A percentile compares a stretch with the other conserved stretches of the same genome.
phyloP scores from a whole-genome alignment of 1,140 invertebrate species.

The Diorhabda sublineata region DNA sequence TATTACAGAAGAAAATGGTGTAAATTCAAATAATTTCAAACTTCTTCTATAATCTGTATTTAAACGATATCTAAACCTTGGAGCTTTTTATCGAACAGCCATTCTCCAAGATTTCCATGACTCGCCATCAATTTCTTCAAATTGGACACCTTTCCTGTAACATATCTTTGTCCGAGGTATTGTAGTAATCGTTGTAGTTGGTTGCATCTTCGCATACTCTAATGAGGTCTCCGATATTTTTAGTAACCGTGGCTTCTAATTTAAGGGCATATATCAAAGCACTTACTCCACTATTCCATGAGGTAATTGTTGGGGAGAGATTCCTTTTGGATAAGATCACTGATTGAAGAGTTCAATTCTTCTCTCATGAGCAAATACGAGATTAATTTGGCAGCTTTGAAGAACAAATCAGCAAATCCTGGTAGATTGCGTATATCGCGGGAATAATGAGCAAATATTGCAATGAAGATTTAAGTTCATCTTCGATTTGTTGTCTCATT shows the following conservation, averaged over 20 bases:
- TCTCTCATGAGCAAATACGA: slow-evolving; percentile 88
- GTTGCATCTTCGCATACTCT: too few species aligned
- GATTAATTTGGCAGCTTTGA: slow-evolving; percentile 81
- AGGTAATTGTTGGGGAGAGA: too few species aligned
- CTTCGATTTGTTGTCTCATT: slow-evolving; percentile 68
- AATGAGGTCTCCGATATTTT: too few species aligned
- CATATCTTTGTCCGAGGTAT: slow-evolving; percentile 76
- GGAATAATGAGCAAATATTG: slow-evolving; percentile 83
- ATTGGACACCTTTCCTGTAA: slow-evolving; percentile 76
- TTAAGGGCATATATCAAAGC: too few species aligned
- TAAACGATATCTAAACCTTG: slow-evolving; percentile 16
- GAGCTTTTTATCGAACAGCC: slow-evolving; percentile 80
- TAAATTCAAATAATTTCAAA: too few species aligned
- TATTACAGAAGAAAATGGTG: too few species aligned
- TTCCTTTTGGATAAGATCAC: slow-evolving; percentile 54
- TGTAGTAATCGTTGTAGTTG: too few species aligned
- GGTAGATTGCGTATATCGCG: slow-evolving; percentile 72
- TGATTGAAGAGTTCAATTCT: slow-evolving; percentile 61
- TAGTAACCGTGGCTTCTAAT: too few species aligned
- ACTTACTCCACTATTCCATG: too few species aligned
- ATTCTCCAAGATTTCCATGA: slow-evolving; percentile 71
- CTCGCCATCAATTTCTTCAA: slow-evolving; percentile 68
- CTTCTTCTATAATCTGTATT: neutral
- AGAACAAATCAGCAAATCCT: slow-evolving; percentile 86
- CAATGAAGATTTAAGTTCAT: slow-evolving; percentile 71